Evolutionary conservation across 2,113 vertebrate species (phyloP), one percentile per base, ranked within the genome.

Genomic region (Choloepus hoffmanni): DNA sequence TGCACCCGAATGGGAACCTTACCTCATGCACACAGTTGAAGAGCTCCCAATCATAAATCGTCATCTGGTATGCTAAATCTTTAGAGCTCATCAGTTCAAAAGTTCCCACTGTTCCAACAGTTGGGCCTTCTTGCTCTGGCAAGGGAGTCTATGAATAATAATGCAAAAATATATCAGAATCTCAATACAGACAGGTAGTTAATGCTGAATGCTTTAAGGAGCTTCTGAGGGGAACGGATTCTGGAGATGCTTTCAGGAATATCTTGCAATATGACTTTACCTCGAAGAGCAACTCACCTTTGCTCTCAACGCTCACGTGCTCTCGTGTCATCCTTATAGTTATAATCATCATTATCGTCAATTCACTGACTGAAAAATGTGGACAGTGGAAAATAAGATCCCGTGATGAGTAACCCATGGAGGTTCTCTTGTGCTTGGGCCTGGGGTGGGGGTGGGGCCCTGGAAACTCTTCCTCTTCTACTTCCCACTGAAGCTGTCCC

Each of bases 81-180:
- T 99, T 99, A 23, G 99, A 99, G 98, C 99, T 99, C 99, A 99
- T 99, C 97, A 99, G 97, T 98, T 99, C 99, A 78, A 99, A 99
- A 0, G 98, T 99, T 97, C 98, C 98, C 94, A 99, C 96, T 15
- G 99, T 99, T 45, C 99, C 99, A 36, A 98, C 5, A 24, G 99
- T 99, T 2, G 99, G 99, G 53, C 99, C 99, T 96, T 99, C 99
- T 97, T 99, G 99, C 97, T 99, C 99, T 84, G 99, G 98, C 76
- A 99, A 94, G 12, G 99, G 99, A n/a, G 98, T 99, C 99, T 99
- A 95, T 70, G 95, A 96, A 74, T 95, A 68, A 96, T 93, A 89
- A 60, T 45, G 79, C 14, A 84, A 96, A 97, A 96, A 82, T 77
- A 78, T n/a, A 94, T 83, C 93, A 95, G 95, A 92, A 81, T 85